Evolutionary conservation across 2,797 vertebrate genomes (phyloP), one percentile per base, ranked within the genome.

Genomic region (Bufotes viridis): DNA sequence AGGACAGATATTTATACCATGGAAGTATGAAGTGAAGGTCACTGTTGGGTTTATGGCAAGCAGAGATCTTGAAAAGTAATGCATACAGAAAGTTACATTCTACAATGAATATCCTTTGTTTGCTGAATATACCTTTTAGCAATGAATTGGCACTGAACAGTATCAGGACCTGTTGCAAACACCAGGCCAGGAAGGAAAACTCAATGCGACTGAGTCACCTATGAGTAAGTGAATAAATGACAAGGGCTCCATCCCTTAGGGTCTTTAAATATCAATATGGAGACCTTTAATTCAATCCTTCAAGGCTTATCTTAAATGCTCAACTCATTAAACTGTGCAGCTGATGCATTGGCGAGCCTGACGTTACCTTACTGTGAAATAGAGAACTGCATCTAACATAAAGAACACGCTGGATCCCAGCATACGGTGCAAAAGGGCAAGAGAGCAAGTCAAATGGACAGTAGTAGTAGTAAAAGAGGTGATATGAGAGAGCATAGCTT

Each of bases 221-320:
- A 72, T 70, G 79, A 86, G 81, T 67, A 89, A 86, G 53, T 29
- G 84, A 86, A 89, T 86, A 89, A 82, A 89, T 86, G 86, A 89
- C 88, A 78, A 78, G 84, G 84, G 26, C 53, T 82, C 72, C 82
- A 49, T 76, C 51, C 88, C 86, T 81, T 72, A 89, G 81, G 85
- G 81, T 34, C 81, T 87, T 79, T 79, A 89, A 84, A 87, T 87
- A 87, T 89, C 88, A 89, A 89, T 87, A 87, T 78, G 85, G 79
- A 87, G 88, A 89, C 88, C 88, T 87, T 89, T 89, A 83, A 87
- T 76, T 87, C 74, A 89, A 87, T 89, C 80, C 88, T 87, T 84
- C 53, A 83, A 87, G 80, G 88, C 65, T 87, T 78, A 89, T 79
- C 80, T 89, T 89, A 89, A 89, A 89, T 87, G 72, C 88, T 83